A percentile compares a stretch with the other conserved stretches of the same genome.
Conservation (phyloP, 30 jellyfish, hydroid and myxozoan genomes). For the Pelagia noctiluca region DNA sequence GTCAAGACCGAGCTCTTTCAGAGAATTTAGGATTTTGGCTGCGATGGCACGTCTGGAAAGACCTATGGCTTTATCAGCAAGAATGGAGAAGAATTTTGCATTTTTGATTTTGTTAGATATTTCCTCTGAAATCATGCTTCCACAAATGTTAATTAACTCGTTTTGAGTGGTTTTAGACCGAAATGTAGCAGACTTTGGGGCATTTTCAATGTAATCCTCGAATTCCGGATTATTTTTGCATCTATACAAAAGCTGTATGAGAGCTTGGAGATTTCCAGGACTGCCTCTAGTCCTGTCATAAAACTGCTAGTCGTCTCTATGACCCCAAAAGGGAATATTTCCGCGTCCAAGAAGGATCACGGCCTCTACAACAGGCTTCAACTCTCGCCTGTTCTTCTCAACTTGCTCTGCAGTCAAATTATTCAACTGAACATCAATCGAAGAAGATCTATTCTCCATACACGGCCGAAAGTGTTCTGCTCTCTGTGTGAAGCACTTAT, state of each 20-base stretch:
- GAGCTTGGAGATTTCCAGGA: conserved; percentile 42
- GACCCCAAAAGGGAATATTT: conserved; percentile 42
- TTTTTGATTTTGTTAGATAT: conserved; percentile 11
- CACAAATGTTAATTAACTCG: conserved; percentile 65
- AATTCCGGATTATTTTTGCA: conserved; percentile 9
- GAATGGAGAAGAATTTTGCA: conserved; percentile 29
- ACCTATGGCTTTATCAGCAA: conserved; percentile 66
- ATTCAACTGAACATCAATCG: conserved; percentile 24
- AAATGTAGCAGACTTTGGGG: conserved; percentile 35
- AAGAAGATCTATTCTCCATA: background rate
- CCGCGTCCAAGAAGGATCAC: conserved; percentile 44
- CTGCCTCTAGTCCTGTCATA: background rate
- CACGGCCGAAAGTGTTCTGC: conserved; percentile 9
- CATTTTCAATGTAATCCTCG: conserved; percentile 5
- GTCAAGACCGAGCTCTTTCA: conserved; percentile 24
- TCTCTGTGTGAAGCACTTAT: background rate
- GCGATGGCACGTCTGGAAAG: conserved; percentile 13
- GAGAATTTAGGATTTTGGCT: background rate
- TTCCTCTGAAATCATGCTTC: conserved; percentile 23
- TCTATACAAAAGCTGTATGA: background rate
- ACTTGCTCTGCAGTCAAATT: background rate
- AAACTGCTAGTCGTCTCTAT: conserved; percentile 34
- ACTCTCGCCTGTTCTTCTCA: conserved; percentile 9
- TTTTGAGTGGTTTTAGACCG: conserved; percentile 69
- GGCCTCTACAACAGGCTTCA: conserved; percentile 8